Conservation (phyloP, 2,113 vertebrate species). For the Sapajus apella region DNA sequence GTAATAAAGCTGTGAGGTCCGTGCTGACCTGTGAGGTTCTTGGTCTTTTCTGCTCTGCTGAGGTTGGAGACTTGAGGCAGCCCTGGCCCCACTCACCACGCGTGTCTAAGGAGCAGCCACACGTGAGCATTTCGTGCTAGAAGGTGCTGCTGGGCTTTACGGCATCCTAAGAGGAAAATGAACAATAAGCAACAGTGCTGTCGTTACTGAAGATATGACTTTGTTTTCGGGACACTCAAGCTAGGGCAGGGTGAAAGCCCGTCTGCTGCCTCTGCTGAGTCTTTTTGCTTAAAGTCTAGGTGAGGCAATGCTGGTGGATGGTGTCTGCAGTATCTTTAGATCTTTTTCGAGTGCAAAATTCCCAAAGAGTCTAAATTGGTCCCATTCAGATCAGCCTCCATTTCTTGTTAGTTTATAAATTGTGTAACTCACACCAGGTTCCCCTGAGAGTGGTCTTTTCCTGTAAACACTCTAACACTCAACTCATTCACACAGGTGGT, state of each 20-base stretch:
- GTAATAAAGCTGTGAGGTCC: no score
- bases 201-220: neutral
- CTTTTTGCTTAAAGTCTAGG: neutral
- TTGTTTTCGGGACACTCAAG: neutral
- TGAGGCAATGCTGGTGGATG: neutral
- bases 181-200: fast-evolving
- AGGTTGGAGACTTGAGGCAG: fast-evolving
- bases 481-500: slow-evolving; percentile 57
- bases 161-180: neutral
- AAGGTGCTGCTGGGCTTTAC: no score
- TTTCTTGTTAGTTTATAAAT: slow-evolving; percentile 69
- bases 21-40: fast-evolving
- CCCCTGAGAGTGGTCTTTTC: slow-evolving; percentile 59
- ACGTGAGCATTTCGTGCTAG: fast-evolving
- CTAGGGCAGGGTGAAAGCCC: neutral
- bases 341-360: slow-evolving; percentile 31
- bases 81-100: fast-evolving
- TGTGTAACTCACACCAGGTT: slow-evolving; percentile 29
- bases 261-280: fast-evolving
- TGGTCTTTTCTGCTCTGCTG: fast-evolving
- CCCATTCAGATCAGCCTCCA: slow-evolving; percentile 47
- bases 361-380: slow-evolving; percentile 34
- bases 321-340: neutral
- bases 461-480: slow-evolving; percentile 29
- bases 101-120: fast-evolving